phyloP scores from a whole-genome alignment of 2,888 invertebrate species.

The Spatulosminthurus flaviceps region DNA sequence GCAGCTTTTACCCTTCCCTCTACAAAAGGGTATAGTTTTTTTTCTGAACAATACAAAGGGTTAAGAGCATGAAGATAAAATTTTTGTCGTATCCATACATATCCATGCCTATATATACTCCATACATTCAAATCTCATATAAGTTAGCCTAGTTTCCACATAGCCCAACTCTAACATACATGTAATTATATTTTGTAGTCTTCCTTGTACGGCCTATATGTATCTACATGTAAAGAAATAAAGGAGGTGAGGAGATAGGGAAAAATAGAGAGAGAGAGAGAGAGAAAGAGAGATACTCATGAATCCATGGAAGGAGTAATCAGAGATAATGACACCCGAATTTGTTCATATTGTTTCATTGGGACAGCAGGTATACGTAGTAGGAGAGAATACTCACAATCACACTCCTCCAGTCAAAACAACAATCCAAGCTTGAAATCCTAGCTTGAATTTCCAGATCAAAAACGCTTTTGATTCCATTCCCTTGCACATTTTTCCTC shows the following conservation, averaged over 20 bases:
- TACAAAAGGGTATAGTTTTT: neutral
- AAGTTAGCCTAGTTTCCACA: no score
- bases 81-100: no score
- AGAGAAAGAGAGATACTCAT: constrained; percentile 33
- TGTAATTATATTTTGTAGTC: no score
- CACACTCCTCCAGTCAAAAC: constrained; percentile 5
- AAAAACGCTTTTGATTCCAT: constrained; percentile 6
- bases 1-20: no score
- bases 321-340: constrained; percentile 46
- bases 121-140: no score
- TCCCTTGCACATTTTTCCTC: neutral
- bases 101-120: no score
- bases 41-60: no score
- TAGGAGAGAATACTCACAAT: no score
- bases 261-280: neutral
- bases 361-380: constrained; percentile 22
- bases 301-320: constrained; percentile 43
- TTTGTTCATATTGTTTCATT: constrained; percentile 49
- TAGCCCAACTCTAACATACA: no score
- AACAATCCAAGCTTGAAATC: constrained; percentile 9
- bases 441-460: constrained; percentile 35
- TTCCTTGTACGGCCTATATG: no score
- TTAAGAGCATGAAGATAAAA: no score
- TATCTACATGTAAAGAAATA: neutral
- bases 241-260: no score